Evolutionary conservation across 2,888 invertebrate species (phyloP), one percentile per base, ranked within the genome.

Genomic region (Zaprionus bogoriensis): DNA sequence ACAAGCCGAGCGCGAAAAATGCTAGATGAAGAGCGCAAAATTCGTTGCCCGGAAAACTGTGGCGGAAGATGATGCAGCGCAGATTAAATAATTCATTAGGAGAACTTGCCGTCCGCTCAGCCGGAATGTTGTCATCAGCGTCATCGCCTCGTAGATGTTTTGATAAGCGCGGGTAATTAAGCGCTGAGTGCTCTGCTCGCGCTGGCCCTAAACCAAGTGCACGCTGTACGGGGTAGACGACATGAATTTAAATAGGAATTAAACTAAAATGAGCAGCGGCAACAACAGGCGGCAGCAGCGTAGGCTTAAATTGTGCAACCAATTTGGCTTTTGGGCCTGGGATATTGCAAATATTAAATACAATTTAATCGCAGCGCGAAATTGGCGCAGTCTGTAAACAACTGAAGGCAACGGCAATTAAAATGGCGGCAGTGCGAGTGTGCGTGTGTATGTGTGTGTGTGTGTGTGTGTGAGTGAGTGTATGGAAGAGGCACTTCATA

Each of bases 221-320:
- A n/a, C n/a, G n/a, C n/a, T n/a, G n/a, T n/a, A n/a, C n/a, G n/a
- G n/a, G n/a, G n/a, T n/a, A n/a, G n/a, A 84, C 72, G 73, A 75
- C 73, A 87, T 82, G 82, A 82, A 82, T 82, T 87, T 82, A 82
- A 87, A 82, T 82, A 83, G 82, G 68, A 82, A 82, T 82, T 82
- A 82, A 82, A 87, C 71, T 87, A 76, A 83, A 83, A 87, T 86
- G 83, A 82, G 86, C 61, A 47, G 45, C 44, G 58, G 45, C 57
- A 12, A 42, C 53, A 39, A 39, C 71, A 55, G 46, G 9, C 44
- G 36, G 9, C 27, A 52, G 14, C 42, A 52, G 41, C 57, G 62
- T 53, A 9, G 46, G 60, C 64, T 83, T 73, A 83, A 79, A 79
- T 83, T 83, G 81, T 79, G 87, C 84, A 68, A 53, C 60, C 72